These are phyloP conservation scores for Artibeus jamaicensis DNA, from an alignment of 2,797 vertebrate species.

Conservation along the genomic window DNA sequence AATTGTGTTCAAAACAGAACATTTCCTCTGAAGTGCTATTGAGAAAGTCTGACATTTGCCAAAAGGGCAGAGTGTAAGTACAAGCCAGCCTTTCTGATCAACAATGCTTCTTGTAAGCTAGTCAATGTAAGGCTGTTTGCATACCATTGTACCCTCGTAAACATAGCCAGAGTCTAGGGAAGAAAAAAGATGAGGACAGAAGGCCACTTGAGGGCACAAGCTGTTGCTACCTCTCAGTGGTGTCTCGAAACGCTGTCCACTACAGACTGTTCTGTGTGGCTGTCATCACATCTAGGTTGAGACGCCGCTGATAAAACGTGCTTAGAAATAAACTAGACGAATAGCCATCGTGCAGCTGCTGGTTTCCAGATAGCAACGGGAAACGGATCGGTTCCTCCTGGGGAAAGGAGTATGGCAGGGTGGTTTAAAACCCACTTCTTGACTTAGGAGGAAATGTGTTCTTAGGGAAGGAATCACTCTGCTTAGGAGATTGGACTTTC, in stretches of 20 bases:
- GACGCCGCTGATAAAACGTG: neutral
- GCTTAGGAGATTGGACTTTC: neutral
- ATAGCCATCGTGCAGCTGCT: neutral
- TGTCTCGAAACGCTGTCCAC: neutral
- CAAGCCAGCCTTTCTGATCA: neutral
- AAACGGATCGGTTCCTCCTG: neutral
- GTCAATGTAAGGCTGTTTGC: neutral
- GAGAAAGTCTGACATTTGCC: slow-evolving; percentile 15
- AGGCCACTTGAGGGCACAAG: neutral
- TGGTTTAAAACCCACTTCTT: neutral
- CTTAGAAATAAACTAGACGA: neutral
- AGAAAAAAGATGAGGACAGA: neutral
- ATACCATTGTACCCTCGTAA: neutral
- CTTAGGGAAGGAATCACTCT: neutral
- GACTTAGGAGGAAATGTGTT: neutral
- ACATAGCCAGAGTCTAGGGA: neutral
- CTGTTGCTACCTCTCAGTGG: neutral
- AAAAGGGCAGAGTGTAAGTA: slow-evolving; percentile 47
- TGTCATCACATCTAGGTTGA: neutral
- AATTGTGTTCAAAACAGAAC: neutral
- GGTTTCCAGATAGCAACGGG: neutral
- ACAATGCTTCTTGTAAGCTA: slow-evolving; percentile 24
- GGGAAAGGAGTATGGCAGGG: neutral
- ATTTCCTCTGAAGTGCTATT: slow-evolving; percentile 2
- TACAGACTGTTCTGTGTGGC: neutral